phyloP scores from a whole-genome alignment of 30 jellyfish, hydroid and myxozoan species.

The Aurelia aurita region DNA sequence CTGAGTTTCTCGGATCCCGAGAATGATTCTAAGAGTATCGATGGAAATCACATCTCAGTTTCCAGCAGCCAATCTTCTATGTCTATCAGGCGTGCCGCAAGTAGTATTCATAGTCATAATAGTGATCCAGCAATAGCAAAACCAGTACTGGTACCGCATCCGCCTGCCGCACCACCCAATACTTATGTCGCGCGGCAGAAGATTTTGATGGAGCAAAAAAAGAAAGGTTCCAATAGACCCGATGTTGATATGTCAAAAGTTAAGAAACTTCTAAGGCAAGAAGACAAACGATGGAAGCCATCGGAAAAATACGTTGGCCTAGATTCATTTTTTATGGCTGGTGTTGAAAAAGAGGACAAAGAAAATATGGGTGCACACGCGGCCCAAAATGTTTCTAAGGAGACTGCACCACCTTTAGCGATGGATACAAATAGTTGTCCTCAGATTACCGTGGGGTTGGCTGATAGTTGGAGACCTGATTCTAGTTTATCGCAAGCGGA shows the following conservation, averaged over 20 bases:
- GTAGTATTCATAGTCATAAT: conserved; percentile 27
- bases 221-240: conserved; percentile 19
- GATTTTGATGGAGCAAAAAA: conserved; percentile 50
- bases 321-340: conserved; percentile 75
- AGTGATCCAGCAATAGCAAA: not conserved
- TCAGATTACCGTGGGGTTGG: conserved; percentile 8
- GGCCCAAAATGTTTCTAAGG: not conserved
- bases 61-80: conserved; percentile 26
- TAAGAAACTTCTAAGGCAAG: not conserved
- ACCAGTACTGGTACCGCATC: conserved; percentile 28
- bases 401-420: not conserved
- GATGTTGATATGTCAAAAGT: conserved; percentile 10
- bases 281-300: conserved; percentile 56
- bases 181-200: conserved; percentile 75
- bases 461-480: conserved; percentile 75
- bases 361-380: conserved; percentile 5
- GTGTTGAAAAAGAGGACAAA: conserved; percentile 68
- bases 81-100: conserved; percentile 58
- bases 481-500: conserved; percentile 66
- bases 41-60: conserved; percentile 10
- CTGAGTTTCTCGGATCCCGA: conserved; percentile 82
- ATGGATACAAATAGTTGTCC: conserved; percentile 26
- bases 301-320: conserved; percentile 51
- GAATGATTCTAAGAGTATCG: conserved; percentile 50
- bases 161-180: conserved; percentile 64